Evolutionary conservation across 2,113 vertebrate species (phyloP), one percentile per base, ranked within the genome.

Genomic region (Seriola aureovittata): DNA sequence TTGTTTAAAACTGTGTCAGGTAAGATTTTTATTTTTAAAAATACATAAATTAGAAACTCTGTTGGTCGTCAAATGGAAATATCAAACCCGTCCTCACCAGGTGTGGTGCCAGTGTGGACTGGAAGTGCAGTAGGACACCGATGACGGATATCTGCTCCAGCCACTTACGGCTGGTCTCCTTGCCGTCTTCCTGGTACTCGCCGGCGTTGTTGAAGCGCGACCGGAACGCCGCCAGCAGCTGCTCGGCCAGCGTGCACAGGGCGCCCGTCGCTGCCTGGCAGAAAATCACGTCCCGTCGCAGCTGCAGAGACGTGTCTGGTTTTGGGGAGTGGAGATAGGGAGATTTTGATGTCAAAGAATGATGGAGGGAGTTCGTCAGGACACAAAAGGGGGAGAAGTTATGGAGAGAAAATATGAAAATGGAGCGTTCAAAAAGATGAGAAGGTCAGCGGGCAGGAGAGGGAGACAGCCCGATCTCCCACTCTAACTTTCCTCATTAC

Each of bases 141-240:
- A 98, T 98, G 89, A 93, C 96, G 0, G 97, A 96, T 73, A 98
- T 97, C 89, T 99, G 98, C 89, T 99, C 98, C 89, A 99, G 93
- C 98, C 98, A 99, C 90, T 99, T 99, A 88, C 95, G 96, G 94
- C 98, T 99, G 93, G 97, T 98, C 0, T 99, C 98, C 42, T 97
- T 96, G 95, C 97, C 94, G 89, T 96, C 97, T 68, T 99, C 98
- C 75, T 99, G 97, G 0, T 99, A 99, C 66, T 99, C 98, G 66
- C 98, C 98, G 0, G 96, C 97, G 82, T 99, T 99, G 94, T 99
- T 99, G 93, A 97, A 99, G 29, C 97, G 95, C 40, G 94, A 96
- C 84, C 96, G 96, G 60, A 99, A 94, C 1, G 98, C 98, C 0
- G 96, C 97, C 90, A 98, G 81, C 42, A 99, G 88, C 95, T 99